phyloP scores from a whole-genome alignment of 2,113 vertebrate species.

The Phalacrocorax brasilianus region DNA sequence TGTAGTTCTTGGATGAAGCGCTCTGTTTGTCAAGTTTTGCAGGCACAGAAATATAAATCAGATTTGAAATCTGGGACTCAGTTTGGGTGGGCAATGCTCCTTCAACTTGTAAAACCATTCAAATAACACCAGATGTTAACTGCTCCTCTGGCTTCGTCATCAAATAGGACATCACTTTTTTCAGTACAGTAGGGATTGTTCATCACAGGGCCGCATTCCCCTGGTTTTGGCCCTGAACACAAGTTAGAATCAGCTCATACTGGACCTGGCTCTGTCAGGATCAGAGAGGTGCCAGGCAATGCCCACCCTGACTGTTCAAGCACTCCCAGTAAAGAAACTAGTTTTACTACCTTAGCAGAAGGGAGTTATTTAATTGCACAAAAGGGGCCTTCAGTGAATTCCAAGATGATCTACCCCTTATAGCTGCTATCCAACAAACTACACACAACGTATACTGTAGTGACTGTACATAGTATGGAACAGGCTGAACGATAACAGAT shows the following conservation, averaged over 20 bases:
- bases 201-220: neutral
- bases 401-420: neutral
- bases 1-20: neutral
- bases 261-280: rapidly evolving
- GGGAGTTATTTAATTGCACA: neutral
- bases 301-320: neutral
- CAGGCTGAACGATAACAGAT: neutral
- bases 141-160: neutral
- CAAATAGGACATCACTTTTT: neutral
- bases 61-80: neutral
- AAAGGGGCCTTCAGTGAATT: neutral
- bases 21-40: neutral
- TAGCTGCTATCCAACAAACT: neutral
- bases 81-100: neutral
- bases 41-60: neutral
- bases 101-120: neutral
- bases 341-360: neutral
- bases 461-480: rapidly evolving
- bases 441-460: neutral
- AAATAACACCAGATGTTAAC: neutral
- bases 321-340: neutral
- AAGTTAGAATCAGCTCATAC: neutral
- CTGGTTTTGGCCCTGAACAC: neutral
- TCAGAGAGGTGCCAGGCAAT: neutral
- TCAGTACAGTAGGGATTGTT: neutral